Base-by-base conservation (phyloP, 1,140 invertebrate species). In the Maniola jurtina region DNA sequence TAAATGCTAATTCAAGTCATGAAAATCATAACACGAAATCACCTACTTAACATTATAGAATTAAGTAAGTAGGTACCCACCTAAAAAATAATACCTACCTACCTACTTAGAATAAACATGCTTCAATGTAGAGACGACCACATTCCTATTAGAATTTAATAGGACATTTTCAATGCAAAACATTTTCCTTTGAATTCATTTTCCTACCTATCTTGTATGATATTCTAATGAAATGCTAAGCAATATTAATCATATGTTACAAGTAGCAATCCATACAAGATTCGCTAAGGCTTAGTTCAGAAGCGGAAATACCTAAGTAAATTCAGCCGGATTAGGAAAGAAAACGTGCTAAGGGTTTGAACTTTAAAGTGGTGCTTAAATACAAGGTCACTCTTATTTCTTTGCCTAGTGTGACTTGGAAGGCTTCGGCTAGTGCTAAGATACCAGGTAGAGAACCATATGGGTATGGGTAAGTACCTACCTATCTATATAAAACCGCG, bases 201-300 rank as follows among this genome's bases (percentile, higher is more conserved):
- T 38, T 38, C 25, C 25, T 25, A 25, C 25, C 25, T 25, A 25
- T 4, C 25, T 25, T 25, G 25, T 64, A 55, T 64, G 45, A 64
- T 56, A 68, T 68, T 55, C 66, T 57, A 67, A 67, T 67, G 65
- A 67, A 67, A 62, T 42, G 54, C 45, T 63, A 62, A 63, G n/a
- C 42, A 68, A 59, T 42, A 63, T 68, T 63, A 61, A 68, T 63
- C 52, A 68, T 68, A 64, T 54, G 35, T 50, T 6, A 5, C 15
- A 52, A 52, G 2, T 52, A n/a, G 15, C 15, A 52, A 38, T 47
- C 56, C 34, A 54, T 68, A 64, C 66, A 11, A 68, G 57, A 64
- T 64, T 68, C 65, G 52, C 45, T 45, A 34, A n/a, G n/a, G n/a
- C n/a, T n/a, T 47, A 55, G 48, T 52, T 68, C 60, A 42, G 45